Percentiles rank a stretch among this genome's conserved stretches.
These are phyloP conservation scores for Chrysina gloriosa DNA, from an alignment of 2,888 invertebrate species.

Conservation along the genomic window DNA sequence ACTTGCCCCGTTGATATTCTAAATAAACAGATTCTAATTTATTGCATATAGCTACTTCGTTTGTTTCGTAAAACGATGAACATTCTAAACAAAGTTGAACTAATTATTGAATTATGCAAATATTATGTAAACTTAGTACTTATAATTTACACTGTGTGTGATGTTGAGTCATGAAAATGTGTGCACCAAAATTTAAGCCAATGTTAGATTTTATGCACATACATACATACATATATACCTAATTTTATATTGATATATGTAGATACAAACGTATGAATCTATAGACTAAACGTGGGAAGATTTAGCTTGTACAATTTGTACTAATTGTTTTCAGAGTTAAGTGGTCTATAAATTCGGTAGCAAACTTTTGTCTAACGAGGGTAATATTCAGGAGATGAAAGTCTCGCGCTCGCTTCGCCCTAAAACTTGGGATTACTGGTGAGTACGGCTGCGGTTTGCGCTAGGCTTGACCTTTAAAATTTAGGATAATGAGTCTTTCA, in stretches of 20 bases:
- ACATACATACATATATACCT: too few species aligned
- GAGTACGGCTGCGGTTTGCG: conserved; percentile 25
- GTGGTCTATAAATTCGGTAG: conserved; percentile 50
- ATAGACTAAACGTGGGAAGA: too few species aligned
- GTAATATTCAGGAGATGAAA: conserved; percentile 47
- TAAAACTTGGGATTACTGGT: conserved; percentile 18
- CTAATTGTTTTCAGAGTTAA: conserved; percentile 51
- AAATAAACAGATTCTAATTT: conserved; percentile 38
- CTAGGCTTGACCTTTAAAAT: conserved; percentile 34
- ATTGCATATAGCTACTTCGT: conserved; percentile 6
- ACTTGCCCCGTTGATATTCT: conserved; percentile 26
- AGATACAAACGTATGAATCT: too few species aligned
- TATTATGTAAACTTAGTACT: too few species aligned
- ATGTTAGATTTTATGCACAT: too few species aligned
- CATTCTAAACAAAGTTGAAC: conserved; percentile 13
- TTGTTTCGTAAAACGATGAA: conserved; percentile 18
- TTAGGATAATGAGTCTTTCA: conserved; percentile 40
- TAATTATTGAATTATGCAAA: conserved; percentile 20
- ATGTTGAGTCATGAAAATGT: too few species aligned
- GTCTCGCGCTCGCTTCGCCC: conserved; percentile 38
- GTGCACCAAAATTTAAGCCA: too few species aligned
- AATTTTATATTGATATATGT: too few species aligned
- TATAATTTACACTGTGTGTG: too few species aligned
- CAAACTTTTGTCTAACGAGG: conserved; percentile 50
- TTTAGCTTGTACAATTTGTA: too few species aligned